Conservation (phyloP, 2,888 invertebrate genomes). For the Alentia gelatinosa region DNA sequence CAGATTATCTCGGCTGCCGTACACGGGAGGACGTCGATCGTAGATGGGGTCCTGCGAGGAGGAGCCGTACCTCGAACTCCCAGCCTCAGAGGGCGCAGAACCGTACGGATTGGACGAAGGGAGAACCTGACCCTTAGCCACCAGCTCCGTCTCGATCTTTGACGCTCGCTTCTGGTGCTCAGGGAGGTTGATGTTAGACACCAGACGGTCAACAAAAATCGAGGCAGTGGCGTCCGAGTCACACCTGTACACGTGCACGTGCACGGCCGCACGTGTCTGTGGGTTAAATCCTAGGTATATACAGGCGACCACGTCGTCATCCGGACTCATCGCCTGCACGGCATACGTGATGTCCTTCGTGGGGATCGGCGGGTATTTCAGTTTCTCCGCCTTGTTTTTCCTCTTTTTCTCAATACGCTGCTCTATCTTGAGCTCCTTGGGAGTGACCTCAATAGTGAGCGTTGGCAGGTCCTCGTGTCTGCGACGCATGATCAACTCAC, state of each 20-base stretch:
- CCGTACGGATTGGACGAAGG: slow-evolving; percentile 23
- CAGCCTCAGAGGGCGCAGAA: background rate
- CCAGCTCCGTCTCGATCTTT: slow-evolving; percentile 86
- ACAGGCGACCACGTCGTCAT: slow-evolving; percentile 94
- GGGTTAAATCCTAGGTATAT: slow-evolving; percentile 96
- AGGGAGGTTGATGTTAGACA: slow-evolving; percentile 88
- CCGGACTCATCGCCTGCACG: slow-evolving; percentile 85
- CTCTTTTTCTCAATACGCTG: slow-evolving; percentile 84
- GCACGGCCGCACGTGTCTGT: slow-evolving; percentile 94
- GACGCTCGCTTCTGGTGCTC: slow-evolving; percentile 92
- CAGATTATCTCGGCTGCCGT: background rate
- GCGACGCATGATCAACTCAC: slow-evolving; percentile 91
- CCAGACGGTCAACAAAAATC: slow-evolving; percentile 91
- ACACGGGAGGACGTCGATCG: background rate
- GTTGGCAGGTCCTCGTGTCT: slow-evolving; percentile 93
- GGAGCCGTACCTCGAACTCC: background rate
- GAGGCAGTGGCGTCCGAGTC: slow-evolving; percentile 96
- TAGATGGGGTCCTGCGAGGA: background rate
- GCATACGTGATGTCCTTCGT: slow-evolving; percentile 86
- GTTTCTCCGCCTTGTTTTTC: slow-evolving; percentile 82
- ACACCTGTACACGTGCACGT: slow-evolving; percentile 96
- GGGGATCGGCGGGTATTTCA: slow-evolving; percentile 86
- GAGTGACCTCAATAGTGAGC: slow-evolving; percentile 84
- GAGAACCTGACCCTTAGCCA: slow-evolving; percentile 67
- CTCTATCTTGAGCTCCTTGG: slow-evolving; percentile 95